phyloP scores from a whole-genome alignment of 2,888 invertebrate species.

The Neria commutata region DNA sequence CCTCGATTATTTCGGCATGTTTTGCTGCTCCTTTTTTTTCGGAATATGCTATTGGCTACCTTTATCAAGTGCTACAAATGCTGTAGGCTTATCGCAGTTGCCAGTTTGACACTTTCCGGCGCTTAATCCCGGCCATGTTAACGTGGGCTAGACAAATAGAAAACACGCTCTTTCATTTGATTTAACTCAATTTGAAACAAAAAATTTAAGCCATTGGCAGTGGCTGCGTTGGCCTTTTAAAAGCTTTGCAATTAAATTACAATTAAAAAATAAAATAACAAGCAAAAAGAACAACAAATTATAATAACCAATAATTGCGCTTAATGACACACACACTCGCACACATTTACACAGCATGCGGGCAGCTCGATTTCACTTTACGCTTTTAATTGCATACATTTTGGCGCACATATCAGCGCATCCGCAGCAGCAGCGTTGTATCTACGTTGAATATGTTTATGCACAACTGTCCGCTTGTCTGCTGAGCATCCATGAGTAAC shows the following conservation, averaged over 20 bases:
- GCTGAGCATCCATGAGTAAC: conserved; percentile 20
- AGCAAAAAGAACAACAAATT: conserved; percentile 8
- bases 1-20: conserved; percentile 17
- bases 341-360: conserved; percentile 11
- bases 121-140: conserved; percentile 12
- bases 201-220: neutral
- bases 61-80: neutral
- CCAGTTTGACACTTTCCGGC: conserved; percentile 9
- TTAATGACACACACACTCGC: no score
- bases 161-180: no score
- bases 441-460: neutral
- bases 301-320: conserved; percentile 18
- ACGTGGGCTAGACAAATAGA: no score
- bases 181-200: no score
- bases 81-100: neutral
- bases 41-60: neutral
- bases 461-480: neutral
- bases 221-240: neutral
- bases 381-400: neutral
- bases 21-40: neutral
- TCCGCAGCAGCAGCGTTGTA: neutral
- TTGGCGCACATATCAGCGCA: neutral
- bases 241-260: neutral
- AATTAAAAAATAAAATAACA: neutral
- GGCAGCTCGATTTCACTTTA: neutral